Evolutionary conservation across 2,113 vertebrate species (phyloP).

Genomic region (Mobula birostris): DNA sequence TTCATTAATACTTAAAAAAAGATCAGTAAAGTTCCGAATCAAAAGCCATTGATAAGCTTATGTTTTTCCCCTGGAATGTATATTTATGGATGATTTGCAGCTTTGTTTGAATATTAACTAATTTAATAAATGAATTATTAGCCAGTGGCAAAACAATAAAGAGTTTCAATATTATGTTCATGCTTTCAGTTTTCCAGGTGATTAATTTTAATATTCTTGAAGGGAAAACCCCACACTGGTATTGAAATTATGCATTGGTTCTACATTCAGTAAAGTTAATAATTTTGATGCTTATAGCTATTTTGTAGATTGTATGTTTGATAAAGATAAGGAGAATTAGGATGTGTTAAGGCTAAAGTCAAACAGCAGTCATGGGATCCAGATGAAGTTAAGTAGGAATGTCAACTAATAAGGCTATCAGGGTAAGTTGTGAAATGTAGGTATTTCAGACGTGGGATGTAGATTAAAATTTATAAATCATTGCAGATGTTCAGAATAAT

Average conservation of each 20-base stretch:
- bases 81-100: conserved; percentile 9
- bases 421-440: not conserved
- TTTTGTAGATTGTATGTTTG: not conserved
- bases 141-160: not conserved
- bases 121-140: not conserved
- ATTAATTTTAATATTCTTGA: conserved; percentile 12
- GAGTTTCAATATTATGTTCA: not conserved
- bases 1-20: not conserved
- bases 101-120: conserved; percentile 1
- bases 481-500: not conserved
- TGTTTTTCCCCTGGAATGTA: not conserved
- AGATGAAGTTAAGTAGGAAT: not conserved
- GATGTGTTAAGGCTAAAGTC: not conserved
- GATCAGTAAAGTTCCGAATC: not conserved
- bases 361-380: not conserved
- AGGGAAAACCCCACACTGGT: not conserved
- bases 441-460: not conserved
- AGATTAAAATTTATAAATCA: not conserved
- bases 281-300: not conserved
- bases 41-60: not conserved
- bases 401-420: not conserved
- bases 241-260: not conserved
- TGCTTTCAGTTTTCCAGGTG: not conserved
- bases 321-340: not conserved
- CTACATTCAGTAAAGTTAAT: not conserved